phyloP scores from a whole-genome alignment of 2,113 vertebrate species.

The Paratilapia polleni region DNA sequence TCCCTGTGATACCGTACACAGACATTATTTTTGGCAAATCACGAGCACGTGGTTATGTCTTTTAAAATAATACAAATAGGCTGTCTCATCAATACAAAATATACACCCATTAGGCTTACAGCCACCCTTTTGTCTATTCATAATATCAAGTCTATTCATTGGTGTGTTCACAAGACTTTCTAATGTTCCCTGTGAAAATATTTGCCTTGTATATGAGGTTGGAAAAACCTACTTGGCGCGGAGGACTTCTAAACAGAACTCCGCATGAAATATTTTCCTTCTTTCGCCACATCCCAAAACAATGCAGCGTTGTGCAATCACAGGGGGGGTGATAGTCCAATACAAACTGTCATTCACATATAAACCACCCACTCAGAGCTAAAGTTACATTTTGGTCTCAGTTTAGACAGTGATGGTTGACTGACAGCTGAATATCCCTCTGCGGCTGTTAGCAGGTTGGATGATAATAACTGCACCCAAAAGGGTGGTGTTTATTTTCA shows the following conservation, averaged over 20 bases:
- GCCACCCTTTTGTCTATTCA: constrained; percentile 58
- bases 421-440: constrained; percentile 56
- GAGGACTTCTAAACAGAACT: constrained; percentile 50
- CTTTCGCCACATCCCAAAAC: constrained; percentile 52
- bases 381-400: constrained; percentile 35
- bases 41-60: neutral
- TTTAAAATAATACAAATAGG: constrained; percentile 26
- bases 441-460: constrained; percentile 22
- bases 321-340: constrained; percentile 11
- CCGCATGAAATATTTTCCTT: constrained; percentile 45
- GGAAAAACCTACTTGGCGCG: constrained; percentile 52
- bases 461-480: constrained; percentile 10
- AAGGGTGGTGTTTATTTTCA: constrained; percentile 34
- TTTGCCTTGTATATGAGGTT: constrained; percentile 55
- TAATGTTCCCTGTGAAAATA: constrained; percentile 64
- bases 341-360: constrained; percentile 49
- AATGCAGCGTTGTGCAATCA: constrained; percentile 61
- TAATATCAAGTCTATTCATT: constrained; percentile 26
- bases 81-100: constrained; percentile 7
- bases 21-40: constrained; percentile 17
- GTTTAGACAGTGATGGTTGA: constrained; percentile 55
- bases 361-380: constrained; percentile 40
- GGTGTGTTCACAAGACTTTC: constrained; percentile 38
- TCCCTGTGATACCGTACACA: neutral
- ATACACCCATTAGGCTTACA: constrained; percentile 18